Evolutionary conservation across 2,888 invertebrate genomes (phyloP).

Genomic region (Cheilosia soror): DNA sequence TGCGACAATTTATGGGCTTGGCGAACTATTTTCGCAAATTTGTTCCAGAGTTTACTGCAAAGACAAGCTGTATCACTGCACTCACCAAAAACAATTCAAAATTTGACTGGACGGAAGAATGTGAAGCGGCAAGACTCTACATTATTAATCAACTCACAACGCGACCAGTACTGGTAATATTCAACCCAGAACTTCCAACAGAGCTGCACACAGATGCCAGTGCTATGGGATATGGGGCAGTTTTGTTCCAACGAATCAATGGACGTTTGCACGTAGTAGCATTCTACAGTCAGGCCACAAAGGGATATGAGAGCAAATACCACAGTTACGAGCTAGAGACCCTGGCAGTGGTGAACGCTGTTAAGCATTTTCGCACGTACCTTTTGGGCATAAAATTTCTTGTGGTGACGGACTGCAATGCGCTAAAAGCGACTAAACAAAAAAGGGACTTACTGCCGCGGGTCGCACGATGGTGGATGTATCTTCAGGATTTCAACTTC

Average conservation of each 20-base stretch:
- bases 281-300: too few relatives aligned
- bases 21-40: conserved; percentile 54
- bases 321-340: too few relatives aligned
- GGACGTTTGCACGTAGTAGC: too few relatives aligned
- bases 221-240: too few relatives aligned
- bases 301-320: too few relatives aligned
- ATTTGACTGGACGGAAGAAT: conserved; percentile 37
- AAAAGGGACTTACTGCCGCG: conserved; percentile 13
- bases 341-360: too few relatives aligned
- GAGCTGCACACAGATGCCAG: conserved; percentile 18
- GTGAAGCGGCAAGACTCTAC: conserved; percentile 30
- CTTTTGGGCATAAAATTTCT: conserved; percentile 19
- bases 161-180: conserved; percentile 46
- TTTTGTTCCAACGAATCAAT: too few relatives aligned
- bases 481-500: conserved; percentile 8
- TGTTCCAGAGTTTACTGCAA: conserved; percentile 44
- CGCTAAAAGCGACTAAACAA: conserved; percentile 27
- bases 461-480: conserved; percentile 17
- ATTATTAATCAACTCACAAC: conserved; percentile 22
- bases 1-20: conserved; percentile 51
- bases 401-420: conserved; percentile 43
- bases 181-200: neutral
- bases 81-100: conserved; percentile 25
- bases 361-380: too few relatives aligned
- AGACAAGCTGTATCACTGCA: conserved; percentile 25